phyloP scores from a whole-genome alignment of 2,888 invertebrate genomes.

The Oligia latruncula region DNA sequence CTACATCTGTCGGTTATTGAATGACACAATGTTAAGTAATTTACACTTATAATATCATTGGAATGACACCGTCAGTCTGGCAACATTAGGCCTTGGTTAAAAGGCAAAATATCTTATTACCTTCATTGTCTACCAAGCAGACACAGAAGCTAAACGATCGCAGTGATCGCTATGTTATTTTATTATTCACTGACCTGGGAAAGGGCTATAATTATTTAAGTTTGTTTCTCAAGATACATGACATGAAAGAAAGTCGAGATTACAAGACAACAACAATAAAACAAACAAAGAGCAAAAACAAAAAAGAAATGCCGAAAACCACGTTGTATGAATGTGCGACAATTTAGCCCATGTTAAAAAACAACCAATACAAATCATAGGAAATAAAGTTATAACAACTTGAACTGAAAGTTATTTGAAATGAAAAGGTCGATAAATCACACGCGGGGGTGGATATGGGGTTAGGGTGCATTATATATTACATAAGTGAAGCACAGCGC shows the following conservation, averaged over 20 bases:
- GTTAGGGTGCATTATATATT: slow-evolving; percentile 13
- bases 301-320: neutral
- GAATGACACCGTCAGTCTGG: neutral
- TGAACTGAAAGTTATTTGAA: neutral
- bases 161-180: neutral
- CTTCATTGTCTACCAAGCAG: neutral
- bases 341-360: neutral
- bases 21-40: neutral
- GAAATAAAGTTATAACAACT: neutral
- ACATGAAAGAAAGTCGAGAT: neutral
- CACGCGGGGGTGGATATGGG: neutral
- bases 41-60: no score
- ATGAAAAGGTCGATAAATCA: slow-evolving; percentile 2
- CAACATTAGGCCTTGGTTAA: neutral
- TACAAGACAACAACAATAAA: neutral
- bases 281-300: no score
- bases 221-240: neutral
- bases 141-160: neutral
- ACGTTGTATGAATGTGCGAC: neutral
- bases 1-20: neutral
- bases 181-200: neutral
- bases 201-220: neutral
- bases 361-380: neutral
- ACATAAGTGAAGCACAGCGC: slow-evolving; percentile 25
- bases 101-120: neutral